These are phyloP conservation scores for Mionectes olivaceus DNA, from an alignment of 2,797 vertebrate genomes.

Conservation along the genomic window DNA sequence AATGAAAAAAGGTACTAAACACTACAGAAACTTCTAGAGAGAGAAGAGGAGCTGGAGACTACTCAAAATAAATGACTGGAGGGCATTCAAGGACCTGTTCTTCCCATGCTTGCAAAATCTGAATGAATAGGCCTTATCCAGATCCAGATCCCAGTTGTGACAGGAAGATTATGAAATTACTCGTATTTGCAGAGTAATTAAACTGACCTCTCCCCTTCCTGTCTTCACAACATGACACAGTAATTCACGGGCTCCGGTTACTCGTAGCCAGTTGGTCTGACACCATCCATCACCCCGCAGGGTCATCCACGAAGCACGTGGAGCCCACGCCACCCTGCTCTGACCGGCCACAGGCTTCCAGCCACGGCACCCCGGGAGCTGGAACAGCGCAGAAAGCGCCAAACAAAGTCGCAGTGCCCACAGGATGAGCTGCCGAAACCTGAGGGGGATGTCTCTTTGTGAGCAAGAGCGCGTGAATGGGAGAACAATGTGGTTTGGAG, in stretches of 20 bases:
- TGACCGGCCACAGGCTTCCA: fast-evolving
- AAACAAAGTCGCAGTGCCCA: fast-evolving
- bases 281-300: fast-evolving
- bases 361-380: fast-evolving
- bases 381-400: neutral
- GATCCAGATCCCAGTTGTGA: neutral
- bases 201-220: neutral
- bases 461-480: neutral
- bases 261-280: neutral
- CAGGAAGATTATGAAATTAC: neutral
- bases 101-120: neutral
- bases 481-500: neutral
- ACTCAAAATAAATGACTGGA: neutral
- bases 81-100: neutral
- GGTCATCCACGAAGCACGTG: fast-evolving
- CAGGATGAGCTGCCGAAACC: neutral
- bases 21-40: neutral
- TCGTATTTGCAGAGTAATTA: neutral
- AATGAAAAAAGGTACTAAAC: neutral
- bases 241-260: fast-evolving
- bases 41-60: neutral
- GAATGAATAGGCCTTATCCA: neutral
- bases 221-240: fast-evolving
- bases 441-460: fast-evolving
- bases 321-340: fast-evolving